A percentile compares a stretch with the other conserved stretches of the same genome.
These are phyloP conservation scores for Pocillopora verrucosa DNA, from an alignment of 64 coral and sea anemone species.

Conservation along the genomic window DNA sequence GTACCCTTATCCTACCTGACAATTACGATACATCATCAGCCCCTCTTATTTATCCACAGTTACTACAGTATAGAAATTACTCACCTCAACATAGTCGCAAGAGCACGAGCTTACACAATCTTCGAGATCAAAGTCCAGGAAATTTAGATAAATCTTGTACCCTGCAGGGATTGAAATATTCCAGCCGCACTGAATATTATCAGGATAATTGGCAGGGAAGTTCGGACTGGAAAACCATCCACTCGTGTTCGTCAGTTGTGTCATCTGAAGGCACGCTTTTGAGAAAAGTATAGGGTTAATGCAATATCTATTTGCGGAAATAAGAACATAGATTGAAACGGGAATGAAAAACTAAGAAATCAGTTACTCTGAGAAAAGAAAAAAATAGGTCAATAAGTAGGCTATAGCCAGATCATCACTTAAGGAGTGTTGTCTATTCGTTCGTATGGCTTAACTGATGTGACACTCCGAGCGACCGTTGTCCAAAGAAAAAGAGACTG, in stretches of 20 bases:
- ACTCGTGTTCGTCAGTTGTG: conserved; percentile 11
- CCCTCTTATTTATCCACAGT: too few species aligned
- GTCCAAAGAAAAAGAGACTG: too few species aligned
- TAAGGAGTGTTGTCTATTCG: too few species aligned
- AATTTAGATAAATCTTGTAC: conserved; percentile 31
- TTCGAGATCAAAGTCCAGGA: conserved; percentile 37
- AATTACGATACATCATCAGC: too few species aligned
- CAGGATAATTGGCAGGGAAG: conserved; percentile 14
- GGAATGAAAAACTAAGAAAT: neutral
- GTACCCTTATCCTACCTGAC: too few species aligned
- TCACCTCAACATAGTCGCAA: conserved; percentile 32
- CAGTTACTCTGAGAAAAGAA: neutral
- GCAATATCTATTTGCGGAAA: neutral
- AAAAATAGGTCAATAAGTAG: too few species aligned
- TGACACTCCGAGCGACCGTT: too few species aligned
- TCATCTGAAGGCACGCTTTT: neutral
- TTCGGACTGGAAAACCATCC: conserved; percentile 31
- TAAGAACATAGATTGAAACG: too few species aligned
- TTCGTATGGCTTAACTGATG: too few species aligned
- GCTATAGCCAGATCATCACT: too few species aligned
- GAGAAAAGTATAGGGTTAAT: neutral
- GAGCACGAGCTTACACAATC: neutral
- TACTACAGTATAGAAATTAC: neutral
- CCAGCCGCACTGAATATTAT: neutral
- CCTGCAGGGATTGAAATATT: conserved; percentile 23